phyloP scores from a whole-genome alignment of 2,113 vertebrate genomes.

The Lanius ludovicianus region DNA sequence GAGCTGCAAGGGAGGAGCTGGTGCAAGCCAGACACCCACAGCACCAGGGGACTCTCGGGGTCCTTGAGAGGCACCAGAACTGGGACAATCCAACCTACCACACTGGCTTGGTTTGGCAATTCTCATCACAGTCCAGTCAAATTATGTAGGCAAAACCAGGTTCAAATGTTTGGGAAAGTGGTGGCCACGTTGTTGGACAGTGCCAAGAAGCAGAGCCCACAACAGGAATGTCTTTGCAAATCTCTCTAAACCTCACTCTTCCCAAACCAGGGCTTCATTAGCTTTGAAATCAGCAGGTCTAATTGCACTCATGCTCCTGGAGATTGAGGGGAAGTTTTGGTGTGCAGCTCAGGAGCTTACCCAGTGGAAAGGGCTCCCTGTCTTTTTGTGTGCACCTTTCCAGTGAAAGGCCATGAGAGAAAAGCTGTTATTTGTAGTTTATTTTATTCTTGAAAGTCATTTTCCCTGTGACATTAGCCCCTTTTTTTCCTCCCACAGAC shows the following conservation, averaged over 20 bases:
- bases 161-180: background rate
- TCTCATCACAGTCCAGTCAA: background rate
- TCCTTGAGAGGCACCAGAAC: background rate
- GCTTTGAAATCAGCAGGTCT: background rate
- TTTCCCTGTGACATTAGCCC: constrained; percentile 29
- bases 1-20: background rate
- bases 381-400: background rate
- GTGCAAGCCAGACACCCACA: background rate
- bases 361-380: background rate
- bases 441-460: constrained; percentile 11
- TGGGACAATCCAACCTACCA: background rate
- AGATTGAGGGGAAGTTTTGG: background rate
- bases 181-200: rapidly evolving
- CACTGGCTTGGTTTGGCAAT: background rate
- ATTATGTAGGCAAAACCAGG: background rate
- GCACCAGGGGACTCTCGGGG: background rate
- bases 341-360: background rate
- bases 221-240: background rate
- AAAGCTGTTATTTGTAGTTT: background rate
- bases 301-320: background rate
- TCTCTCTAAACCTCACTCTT: background rate
- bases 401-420: background rate
- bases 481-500: constrained; percentile 14
- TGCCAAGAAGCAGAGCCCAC: background rate
- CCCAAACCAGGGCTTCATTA: background rate